Evolutionary conservation across 2,797 vertebrate genomes (phyloP), one percentile per base, ranked within the genome.

Genomic region (Hoplostethus mediterraneus): DNA sequence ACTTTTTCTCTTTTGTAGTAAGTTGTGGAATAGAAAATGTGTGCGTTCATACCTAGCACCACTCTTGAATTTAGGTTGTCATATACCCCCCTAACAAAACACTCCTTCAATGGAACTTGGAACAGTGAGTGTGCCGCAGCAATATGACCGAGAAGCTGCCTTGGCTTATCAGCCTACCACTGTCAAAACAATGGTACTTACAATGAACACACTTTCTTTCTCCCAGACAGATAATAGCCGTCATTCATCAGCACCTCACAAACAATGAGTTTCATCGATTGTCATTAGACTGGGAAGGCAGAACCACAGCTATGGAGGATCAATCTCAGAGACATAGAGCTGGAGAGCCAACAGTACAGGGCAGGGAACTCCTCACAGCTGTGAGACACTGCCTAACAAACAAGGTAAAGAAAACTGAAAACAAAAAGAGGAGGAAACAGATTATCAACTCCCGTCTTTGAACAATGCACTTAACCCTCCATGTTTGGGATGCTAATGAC

Each of bases 401-500:
- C 13, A 65, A 30, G 51, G 31, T 16, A 13, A 77, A 67, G 69
- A 45, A 74, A 81, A 73, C 58, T 56, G 69, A 30, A 76, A 71
- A 80, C 53, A 69, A 63, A 63, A 36, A 70, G 42, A 77, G 68
- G 75, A 86, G 82, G 81, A 89, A 90, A 85, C 67, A 16, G 79
- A 87, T 89, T 75, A 91, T 84, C 81, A 83, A 56, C 82, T 79
- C 58, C 67, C 81, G 77, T 87, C 86, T 79, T 38, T 67, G 63
- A 90, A 87, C 79, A 84, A 79, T 82, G 73, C 76, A 63, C 71
- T 64, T 66, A 88, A 53, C 79, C 76, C 76, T 79, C 78, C 70
- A 60, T 76, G 82, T 90, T 91, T 87, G 77, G 77, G 75, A 71
- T 71, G 76, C 66, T 91, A 83, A 92, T 88, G 88, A 88, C 77